Base-by-base conservation (phyloP, 2,888 invertebrate species). In the Catocala sponsa region DNA sequence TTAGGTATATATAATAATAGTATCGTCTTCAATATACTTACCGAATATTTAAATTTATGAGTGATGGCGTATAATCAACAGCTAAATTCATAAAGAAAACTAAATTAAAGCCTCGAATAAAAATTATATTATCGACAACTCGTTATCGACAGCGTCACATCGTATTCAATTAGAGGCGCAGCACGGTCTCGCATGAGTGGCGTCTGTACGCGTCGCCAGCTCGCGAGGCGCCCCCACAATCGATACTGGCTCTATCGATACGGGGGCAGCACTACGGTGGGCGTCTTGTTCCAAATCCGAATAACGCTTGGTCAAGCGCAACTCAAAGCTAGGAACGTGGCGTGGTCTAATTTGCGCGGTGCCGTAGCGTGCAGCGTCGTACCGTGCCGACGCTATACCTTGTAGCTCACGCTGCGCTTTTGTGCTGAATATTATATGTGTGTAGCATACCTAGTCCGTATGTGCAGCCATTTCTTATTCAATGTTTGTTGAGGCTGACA, bases 261-360 rank as follows among this genome's bases (percentile, higher is more conserved):
- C 76, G 79, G 63, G 67, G 78, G 69, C 84, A 78, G 70, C 90
- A 72, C 90, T 90, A 88, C 80, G 69, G 73, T 75, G 78, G 78
- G 85, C 89, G 88, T 90, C 92, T 91, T 92, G 90, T 87, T 89
- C 87, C 88, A 88, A 89, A 87, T 90, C 87, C 88, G 87, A 90
- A 90, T 92, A 90, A 91, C 92, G 92, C 92, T 91, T 88, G 92
- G 93, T 91, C 93, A 92, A 92, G 91, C 92, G 88, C 89, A 86
- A 87, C 88, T 91, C 90, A 89, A 91, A 91, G 90, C 90, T 84
- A 81, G 83, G 84, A 81, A 82, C 88, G 88, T 85, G 84, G 83
- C 80, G 80, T 81, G 86, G 83, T 90, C 88, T 92, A 92, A 92
- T 92, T 92, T 91, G 87, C 82, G 81, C 85, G 73, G 70, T 85